Base-by-base conservation (phyloP, 2,797 vertebrate genomes). In the Bufotes viridis region DNA sequence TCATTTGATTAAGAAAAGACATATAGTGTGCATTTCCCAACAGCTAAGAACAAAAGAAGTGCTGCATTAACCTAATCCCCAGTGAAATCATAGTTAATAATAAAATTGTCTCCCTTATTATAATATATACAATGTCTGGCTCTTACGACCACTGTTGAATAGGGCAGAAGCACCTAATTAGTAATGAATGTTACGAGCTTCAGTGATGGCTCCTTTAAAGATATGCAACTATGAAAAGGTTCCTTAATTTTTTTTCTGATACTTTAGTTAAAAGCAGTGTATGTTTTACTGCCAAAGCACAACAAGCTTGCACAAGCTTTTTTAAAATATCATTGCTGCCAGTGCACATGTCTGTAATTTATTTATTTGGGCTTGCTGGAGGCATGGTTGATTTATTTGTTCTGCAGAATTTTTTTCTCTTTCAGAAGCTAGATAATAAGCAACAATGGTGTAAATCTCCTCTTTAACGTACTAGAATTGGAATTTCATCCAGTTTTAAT, bases 321-420 rank as follows among this genome's bases (percentile, higher is more conserved):
- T 98, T 98, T 97, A 97, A 98, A 98, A 98, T 98, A 98, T 96
- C 97, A 97, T 96, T 95, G 96, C 97, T 97, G 97, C 97, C 97
- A 97, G 93, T 92, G 95, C 96, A 96, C 94, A 95, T 94, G 95
- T 96, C 94, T 96, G 94, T 97, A 97, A 98, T 97, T 97, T 97
- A 97, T 97, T 97, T 97, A 96, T 97, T 97, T 96, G 95, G 92
- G 95, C 96, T 95, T 95, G 94, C 97, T 97, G 92, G 92, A 96
- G 94, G 94, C 95, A 93, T 94, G 96, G 94, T 96, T 97, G 97
- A 97, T 98, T 97, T 97, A 97, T 98, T 97, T 97, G 96, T 96
- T 96, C 96, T 97, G 95, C 95, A 95, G 96, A 2, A 0, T 96
- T 98, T 98, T 97, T 96, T 97, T 97, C 97, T 96, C 98, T 97